Evolutionary conservation across 2,113 vertebrate genomes (phyloP), one percentile per base, ranked within the genome.

Genomic region (Panthera tigris): DNA sequence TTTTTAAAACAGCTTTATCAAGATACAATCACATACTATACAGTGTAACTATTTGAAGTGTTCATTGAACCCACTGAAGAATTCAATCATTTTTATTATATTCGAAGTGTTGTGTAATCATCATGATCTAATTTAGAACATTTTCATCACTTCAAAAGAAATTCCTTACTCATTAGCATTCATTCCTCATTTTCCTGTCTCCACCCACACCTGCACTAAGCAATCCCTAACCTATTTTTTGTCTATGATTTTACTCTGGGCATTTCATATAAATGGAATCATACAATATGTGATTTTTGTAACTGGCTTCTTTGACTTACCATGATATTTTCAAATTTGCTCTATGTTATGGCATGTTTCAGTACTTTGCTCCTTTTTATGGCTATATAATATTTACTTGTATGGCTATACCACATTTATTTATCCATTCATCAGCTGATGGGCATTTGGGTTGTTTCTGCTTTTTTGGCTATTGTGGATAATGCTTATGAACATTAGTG

Each of bases 261-360:
- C 63, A 50, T 89, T 45, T 97, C 36, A 73, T 73, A 50, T 74
- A 85, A 97, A 68, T 92, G 13, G 55, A 90, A 55, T 93, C 74
- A 81, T 65, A 57, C 0, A 15, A 65, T 31, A 79, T 76, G 21
- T 45, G 33, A 63, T 76, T 86, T 89, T 93, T 93, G 5, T 90
- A 74, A 87, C 19, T 74, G 25, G 12, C 21, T 82, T 82, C 39
- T 90, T 95, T 87, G 19, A 86, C 45, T 89, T 80, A 61, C 39
- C 14, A 1, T 79, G 63, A 25, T 52, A 79, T 79, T 96, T 82
- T 79, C 27, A 94, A 31, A 21, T 87, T 94, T 79, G 31, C n/a
- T 52, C 18, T 33, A 52, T 79, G 31, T n/a, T 79, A 52, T n/a
- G 16, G 52, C 74, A 5, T 85, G 8, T 90, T 36, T 86, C n/a